phyloP scores from a whole-genome alignment of 2,797 vertebrate species.

The Sebastes taczanowskii region DNA sequence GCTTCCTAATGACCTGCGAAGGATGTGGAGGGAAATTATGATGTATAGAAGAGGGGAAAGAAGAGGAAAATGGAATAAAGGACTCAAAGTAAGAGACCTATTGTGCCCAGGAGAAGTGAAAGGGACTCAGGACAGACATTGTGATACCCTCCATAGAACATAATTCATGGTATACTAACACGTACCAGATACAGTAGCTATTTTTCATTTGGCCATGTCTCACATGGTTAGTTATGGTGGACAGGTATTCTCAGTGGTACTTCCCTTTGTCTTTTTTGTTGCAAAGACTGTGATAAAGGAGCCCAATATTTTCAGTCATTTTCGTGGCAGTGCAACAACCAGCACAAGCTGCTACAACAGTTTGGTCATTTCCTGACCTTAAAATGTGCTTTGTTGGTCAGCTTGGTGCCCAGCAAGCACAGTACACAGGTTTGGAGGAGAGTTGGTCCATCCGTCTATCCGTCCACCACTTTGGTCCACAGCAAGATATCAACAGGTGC shows the following conservation, averaged over 20 bases:
- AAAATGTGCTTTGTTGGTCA: neutral
- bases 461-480: neutral
- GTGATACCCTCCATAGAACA: neutral
- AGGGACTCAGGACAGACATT: neutral
- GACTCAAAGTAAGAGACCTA: neutral
- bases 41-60: neutral
- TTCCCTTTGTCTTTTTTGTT: neutral
- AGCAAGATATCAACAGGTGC: neutral
- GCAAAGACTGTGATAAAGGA: neutral
- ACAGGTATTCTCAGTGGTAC: neutral
- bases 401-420: rapidly evolving
- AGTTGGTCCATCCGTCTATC: neutral
- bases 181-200: neutral
- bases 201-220: neutral
- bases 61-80: neutral
- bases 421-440: too few species aligned
- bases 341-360: neutral
- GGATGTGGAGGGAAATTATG: constrained; percentile 3
- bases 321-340: neutral
- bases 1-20: constrained; percentile 46
- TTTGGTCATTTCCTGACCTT: neutral
- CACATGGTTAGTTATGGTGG: neutral
- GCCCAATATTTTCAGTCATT: neutral
- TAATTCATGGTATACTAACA: neutral
- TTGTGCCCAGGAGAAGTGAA: neutral